A percentile compares a stretch with the other conserved stretches of the same genome.
Evolutionary conservation across 2,888 invertebrate species (phyloP).

Genomic region (Aquatica leii): DNA sequence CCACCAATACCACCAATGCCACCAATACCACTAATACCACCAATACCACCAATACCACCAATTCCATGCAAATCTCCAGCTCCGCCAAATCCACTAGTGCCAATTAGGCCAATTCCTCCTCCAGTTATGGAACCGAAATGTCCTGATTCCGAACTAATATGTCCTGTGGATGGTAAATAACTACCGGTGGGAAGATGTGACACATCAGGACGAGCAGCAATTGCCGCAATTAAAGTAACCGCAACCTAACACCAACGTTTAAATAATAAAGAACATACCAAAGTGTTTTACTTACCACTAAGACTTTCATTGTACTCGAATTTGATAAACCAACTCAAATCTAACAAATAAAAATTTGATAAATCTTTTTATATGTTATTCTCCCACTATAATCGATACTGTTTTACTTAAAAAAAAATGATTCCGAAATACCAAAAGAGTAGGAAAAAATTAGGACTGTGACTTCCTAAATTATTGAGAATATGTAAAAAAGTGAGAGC

Average conservation of each 20-base stretch:
- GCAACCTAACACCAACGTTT: background rate
- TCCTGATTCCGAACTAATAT: too few species aligned
- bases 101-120: too few species aligned
- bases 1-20: background rate
- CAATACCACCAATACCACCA: background rate
- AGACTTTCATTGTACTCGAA: conserved; percentile 9
- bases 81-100: background rate
- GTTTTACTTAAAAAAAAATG: too few species aligned
- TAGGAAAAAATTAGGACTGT: conserved; percentile 5
- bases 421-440: background rate
- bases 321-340: too few species aligned
- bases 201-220: conserved; percentile 18
- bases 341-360: too few species aligned
- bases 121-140: too few species aligned
- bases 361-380: too few species aligned
- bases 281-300: conserved; percentile 15
- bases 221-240: background rate
- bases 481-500: conserved; percentile 12
- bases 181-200: conserved; percentile 15
- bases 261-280: too few species aligned
- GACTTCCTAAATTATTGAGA: background rate
- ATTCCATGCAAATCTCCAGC: background rate
- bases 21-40: background rate
- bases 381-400: too few species aligned
- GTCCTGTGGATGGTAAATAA: conserved; percentile 1